Base-by-base conservation (phyloP, 2,888 invertebrate genomes). In the Acronicta aceris region DNA sequence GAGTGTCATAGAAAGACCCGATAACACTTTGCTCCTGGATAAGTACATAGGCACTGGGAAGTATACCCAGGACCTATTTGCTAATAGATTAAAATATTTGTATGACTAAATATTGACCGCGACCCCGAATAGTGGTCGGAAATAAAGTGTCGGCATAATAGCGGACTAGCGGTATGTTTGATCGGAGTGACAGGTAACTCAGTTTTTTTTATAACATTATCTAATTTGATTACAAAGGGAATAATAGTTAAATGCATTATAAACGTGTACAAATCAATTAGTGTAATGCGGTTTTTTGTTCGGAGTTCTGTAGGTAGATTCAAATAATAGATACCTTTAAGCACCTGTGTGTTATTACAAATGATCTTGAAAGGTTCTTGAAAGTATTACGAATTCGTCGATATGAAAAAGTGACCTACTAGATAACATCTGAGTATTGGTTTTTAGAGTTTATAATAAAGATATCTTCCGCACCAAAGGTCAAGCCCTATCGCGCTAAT, bases 191-290 rank as follows among this genome's bases (percentile, higher is more conserved):
- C 46, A 59, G 57, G 53, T 60, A 51, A 47, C 33, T 45, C 21
- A 54, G 8, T 5, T 59, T 58, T 71, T 70, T 67, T 66, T 13
- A 49, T 12, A 25, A 25, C 38, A 3, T 67, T 46, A 60, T 48
- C 47, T 58, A 61, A 70, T 70, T 71, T 47, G 52, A 62, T 59
- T 59, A 59, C 62, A 68, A 62, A 59, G 50, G 33, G 13, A 62
- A 56, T 42, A 9, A 17, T n/a, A 17, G 50, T 41, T 57, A n/a
- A 47, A 45, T 71, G 67, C 50, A 66, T 51, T 53, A 41, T 41
- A 21, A 60, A 65, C 53, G 50, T 57, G 45, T 43, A 51, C 27
- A 21, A 57, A 43, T 70, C 60, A 66, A 60, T 70, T 57, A 57
- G 50, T 59, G 16, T 53, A 45, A 60, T 66, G 50, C 53, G 50